These are phyloP conservation scores for Lutraria rhynchaena DNA, from an alignment of 1,140 invertebrate genomes.

Conservation along the genomic window DNA sequence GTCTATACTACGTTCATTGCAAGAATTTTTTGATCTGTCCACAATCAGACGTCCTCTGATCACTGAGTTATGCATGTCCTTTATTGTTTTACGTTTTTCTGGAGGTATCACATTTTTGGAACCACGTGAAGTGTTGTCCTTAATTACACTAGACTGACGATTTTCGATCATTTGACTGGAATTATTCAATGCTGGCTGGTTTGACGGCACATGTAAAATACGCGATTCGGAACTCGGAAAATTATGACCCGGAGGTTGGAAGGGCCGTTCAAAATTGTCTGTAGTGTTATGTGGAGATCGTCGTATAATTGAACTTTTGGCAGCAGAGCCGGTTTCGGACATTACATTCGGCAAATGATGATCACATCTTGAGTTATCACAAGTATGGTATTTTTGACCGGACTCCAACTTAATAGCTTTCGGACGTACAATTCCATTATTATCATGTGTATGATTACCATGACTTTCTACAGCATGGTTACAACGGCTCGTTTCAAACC, in stretches of 20 bases:
- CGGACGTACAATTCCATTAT: slow-evolving; percentile 40
- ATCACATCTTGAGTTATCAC: slow-evolving; percentile 30
- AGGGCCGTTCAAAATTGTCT: slow-evolving; percentile 2
- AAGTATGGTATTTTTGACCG: slow-evolving; percentile 38
- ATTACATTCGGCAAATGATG: neutral
- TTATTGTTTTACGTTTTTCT: slow-evolving; percentile 31
- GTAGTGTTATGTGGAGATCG: neutral
- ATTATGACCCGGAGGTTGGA: neutral
- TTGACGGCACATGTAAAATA: slow-evolving; percentile 7
- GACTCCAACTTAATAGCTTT: slow-evolving; percentile 58
- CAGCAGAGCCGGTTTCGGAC: neutral
- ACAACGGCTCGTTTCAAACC: neutral
- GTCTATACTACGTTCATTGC: slow-evolving; percentile 29
- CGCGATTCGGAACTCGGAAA: slow-evolving; percentile 41
- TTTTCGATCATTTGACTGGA: neutral
- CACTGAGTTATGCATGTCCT: slow-evolving; percentile 51
- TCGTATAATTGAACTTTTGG: neutral
- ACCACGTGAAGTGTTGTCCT: slow-evolving; percentile 20
- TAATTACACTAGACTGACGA: slow-evolving; percentile 27
- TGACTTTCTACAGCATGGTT: neutral
- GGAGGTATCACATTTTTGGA: slow-evolving; percentile 6
- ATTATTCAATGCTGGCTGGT: slow-evolving; percentile 7
- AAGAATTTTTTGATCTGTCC: neutral
- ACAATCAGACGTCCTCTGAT: slow-evolving; percentile 15
- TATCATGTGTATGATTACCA: slow-evolving; percentile 10